These are phyloP conservation scores for Drosophila athabasca DNA, from an alignment of 1,140 invertebrate genomes.

Conservation along the genomic window DNA sequence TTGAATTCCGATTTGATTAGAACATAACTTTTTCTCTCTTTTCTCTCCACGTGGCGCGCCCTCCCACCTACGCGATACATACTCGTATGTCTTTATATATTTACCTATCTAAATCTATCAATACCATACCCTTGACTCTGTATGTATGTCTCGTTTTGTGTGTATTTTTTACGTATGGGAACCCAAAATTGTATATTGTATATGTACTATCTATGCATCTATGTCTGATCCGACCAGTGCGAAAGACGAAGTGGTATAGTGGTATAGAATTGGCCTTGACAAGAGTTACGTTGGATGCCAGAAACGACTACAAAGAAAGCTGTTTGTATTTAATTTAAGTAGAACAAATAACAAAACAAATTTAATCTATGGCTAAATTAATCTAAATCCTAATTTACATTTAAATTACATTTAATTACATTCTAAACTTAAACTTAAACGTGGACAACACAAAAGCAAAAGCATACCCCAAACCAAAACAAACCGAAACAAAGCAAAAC, in stretches of 20 bases:
- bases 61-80: conserved; percentile 59
- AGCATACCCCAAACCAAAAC: conserved; percentile 21
- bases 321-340: conserved; percentile 84
- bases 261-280: conserved; percentile 83
- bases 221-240: conserved; percentile 56
- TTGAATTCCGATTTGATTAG: conserved; percentile 65
- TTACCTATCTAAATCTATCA: conserved; percentile 29
- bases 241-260: conserved; percentile 80
- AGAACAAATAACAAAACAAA: conserved; percentile 82
- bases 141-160: conserved; percentile 12
- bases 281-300: conserved; percentile 84
- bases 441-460: conserved; percentile 38
- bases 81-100: conserved; percentile 28
- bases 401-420: conserved; percentile 60
- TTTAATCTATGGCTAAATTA: conserved; percentile 74
- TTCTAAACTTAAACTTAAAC: conserved; percentile 52
- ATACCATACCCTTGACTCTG: conserved; percentile 12
- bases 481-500: conserved; percentile 29
- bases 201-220: conserved; percentile 5
- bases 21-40: conserved; percentile 79
- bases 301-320: conserved; percentile 83
- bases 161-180: conserved; percentile 25
- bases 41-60: conserved; percentile 75
- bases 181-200: conserved; percentile 22
- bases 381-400: conserved; percentile 50